These are phyloP conservation scores for Eupithecia subfuscata DNA, from an alignment of 2,888 invertebrate species.

Conservation along the genomic window DNA sequence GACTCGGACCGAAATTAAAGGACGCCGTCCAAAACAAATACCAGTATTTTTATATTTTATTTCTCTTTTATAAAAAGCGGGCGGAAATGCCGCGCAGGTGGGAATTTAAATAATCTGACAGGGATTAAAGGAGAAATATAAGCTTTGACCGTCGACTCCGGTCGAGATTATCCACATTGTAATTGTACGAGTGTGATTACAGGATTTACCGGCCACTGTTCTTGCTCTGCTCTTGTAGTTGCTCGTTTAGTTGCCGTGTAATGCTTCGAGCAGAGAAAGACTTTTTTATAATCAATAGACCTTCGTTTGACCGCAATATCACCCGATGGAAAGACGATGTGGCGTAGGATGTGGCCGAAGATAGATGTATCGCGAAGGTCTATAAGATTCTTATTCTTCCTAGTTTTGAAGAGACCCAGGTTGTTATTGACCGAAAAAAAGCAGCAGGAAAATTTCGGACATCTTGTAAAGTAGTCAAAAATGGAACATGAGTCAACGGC, in stretches of 20 bases:
- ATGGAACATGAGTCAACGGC: too few relatives aligned
- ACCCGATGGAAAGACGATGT: too few relatives aligned
- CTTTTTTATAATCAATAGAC: neutral
- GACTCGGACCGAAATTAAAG: conserved; percentile 81
- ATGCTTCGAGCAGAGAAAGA: neutral
- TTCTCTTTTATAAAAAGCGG: conserved; percentile 75
- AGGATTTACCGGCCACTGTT: neutral
- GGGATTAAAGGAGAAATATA: conserved; percentile 83
- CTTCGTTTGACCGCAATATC: too few relatives aligned
- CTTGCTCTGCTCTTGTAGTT: neutral
- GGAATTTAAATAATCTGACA: conserved; percentile 85
- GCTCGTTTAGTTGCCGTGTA: neutral
- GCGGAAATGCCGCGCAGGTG: conserved; percentile 77
- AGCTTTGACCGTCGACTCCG: conserved; percentile 79
- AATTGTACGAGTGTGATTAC: conserved; percentile 34
- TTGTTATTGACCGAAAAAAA: too few relatives aligned
- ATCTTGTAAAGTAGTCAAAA: too few relatives aligned
- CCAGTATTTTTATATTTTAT: conserved; percentile 82
- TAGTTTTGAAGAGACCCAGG: too few relatives aligned
- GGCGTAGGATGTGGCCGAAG: too few relatives aligned
- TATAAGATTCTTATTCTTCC: too few relatives aligned
- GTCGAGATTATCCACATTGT: conserved; percentile 73
- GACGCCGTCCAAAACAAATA: conserved; percentile 84
- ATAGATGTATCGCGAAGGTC: too few relatives aligned
- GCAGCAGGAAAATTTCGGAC: too few relatives aligned